Evolutionary conservation across 2,113 vertebrate species (phyloP), one percentile per base, ranked within the genome.

Genomic region (Anguilla japonica): DNA sequence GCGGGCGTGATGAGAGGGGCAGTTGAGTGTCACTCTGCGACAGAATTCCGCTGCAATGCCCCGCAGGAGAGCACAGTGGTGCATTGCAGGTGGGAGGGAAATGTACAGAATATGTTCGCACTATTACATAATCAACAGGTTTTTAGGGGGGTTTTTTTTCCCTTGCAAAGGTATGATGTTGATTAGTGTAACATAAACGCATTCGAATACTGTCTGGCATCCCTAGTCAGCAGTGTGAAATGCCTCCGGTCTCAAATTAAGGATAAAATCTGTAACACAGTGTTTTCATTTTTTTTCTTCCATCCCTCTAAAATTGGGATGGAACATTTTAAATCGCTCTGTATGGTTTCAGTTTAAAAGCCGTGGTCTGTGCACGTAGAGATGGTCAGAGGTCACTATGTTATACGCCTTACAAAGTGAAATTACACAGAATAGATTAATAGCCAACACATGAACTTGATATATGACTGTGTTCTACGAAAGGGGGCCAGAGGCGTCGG

Each of bases 61-160:
- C 90, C 87, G 86, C 89, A 88, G 82, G 83, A 86, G 92, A 87
- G 90, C 89, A 90, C 88, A 90, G 86, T 95, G 93, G 88, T 94
- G 93, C 92, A 95, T 90, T 95, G 91, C 93, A 94, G 93, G 93
- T 92, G 87, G 87, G 91, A 90, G 71, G 71, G n/a, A 71, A n/a
- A 71, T 26, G 63, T n/a, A n/a, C 22, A 11, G 63, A 34, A 75
- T 75, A 75, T 75, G 26, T 81, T 82, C 43, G 63, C 46, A 79
- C 43, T 85, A 87, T 87, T 84, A 71, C 87, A 87, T 87, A 75
- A 91, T 90, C 92, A 92, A 93, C 92, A 93, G 91, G 92, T 92
- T 82, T 39, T 53, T 22, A 22, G 9, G 13, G 26, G 83, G 8
- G n/a, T 34, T 84, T 22, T 83, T 29, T 53, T 82, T 56, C 14